phyloP scores from a whole-genome alignment of 2,888 invertebrate genomes.

The Cabera pusaria region DNA sequence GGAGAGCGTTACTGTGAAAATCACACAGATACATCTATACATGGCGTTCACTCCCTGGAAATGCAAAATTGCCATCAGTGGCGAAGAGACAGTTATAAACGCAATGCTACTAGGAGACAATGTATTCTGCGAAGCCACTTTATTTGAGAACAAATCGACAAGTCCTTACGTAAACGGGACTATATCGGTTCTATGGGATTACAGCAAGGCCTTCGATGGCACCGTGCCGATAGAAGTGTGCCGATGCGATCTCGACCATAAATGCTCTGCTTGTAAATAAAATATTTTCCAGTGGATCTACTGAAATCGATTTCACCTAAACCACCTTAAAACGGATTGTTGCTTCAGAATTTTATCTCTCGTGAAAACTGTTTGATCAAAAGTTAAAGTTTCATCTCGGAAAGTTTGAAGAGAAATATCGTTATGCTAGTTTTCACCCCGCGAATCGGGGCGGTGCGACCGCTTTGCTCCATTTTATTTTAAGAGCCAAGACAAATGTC shows the following conservation, averaged over 20 bases:
- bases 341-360: conserved; percentile 28
- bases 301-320: conserved; percentile 11
- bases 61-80: conserved; percentile 50
- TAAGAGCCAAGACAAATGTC: conserved; percentile 12
- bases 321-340: conserved; percentile 11
- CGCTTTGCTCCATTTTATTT: conserved; percentile 14
- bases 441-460: conserved; percentile 26
- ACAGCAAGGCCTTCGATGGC: conserved; percentile 61
- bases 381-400: conserved; percentile 33
- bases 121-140: conserved; percentile 54
- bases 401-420: conserved; percentile 35
- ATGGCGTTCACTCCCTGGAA: conserved; percentile 73
- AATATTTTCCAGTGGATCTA: conserved; percentile 7
- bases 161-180: conserved; percentile 47
- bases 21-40: conserved; percentile 66
- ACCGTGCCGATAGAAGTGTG: conserved; percentile 53
- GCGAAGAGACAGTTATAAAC: conserved; percentile 40
- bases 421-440: conserved; percentile 33
- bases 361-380: conserved; percentile 35
- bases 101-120: conserved; percentile 53
- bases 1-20: conserved; percentile 50
- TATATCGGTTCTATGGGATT: conserved; percentile 61
- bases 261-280: conserved; percentile 49
- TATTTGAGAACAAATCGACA: conserved; percentile 51
- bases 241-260: conserved; percentile 56